Evolutionary conservation across 2,888 invertebrate species (phyloP).

Genomic region (Scaptomyza reducta): DNA sequence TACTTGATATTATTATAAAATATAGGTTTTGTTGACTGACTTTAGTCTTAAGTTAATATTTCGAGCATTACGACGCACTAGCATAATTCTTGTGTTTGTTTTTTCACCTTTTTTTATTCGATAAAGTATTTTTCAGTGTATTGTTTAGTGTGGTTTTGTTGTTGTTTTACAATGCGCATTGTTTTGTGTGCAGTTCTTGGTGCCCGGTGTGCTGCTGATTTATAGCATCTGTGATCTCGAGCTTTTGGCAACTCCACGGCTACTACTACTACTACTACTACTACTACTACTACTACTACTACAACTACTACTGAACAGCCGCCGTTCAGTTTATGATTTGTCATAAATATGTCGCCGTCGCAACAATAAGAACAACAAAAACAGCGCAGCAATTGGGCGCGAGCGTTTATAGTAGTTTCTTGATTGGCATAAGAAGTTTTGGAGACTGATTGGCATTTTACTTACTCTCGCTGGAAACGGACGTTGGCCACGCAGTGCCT

Average conservation of each 20-base stretch:
- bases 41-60: neutral
- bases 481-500: constrained; percentile 90
- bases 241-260: constrained; percentile 56
- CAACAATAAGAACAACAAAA: constrained; percentile 5
- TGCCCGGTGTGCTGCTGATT: constrained; percentile 80
- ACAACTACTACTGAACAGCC: constrained; percentile 13
- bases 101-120: too few species aligned
- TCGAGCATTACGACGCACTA: too few species aligned
- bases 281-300: neutral
- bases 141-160: constrained; percentile 32
- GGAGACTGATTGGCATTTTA: constrained; percentile 51
- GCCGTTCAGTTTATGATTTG: constrained; percentile 70
- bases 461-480: constrained; percentile 90
- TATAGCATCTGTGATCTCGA: constrained; percentile 68
- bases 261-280: constrained; percentile 2
- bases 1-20: too few species aligned
- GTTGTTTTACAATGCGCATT: constrained; percentile 72
- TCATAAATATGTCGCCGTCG: constrained; percentile 71
- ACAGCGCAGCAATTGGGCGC: constrained; percentile 6
- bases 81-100: too few species aligned
- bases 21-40: too few species aligned
- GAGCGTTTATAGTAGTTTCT: constrained; percentile 3
- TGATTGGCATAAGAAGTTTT: constrained; percentile 25
- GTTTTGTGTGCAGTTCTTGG: constrained; percentile 50
- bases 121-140: constrained; percentile 34